phyloP scores from a whole-genome alignment of 2,888 invertebrate species.

The Harmothoe impar region DNA sequence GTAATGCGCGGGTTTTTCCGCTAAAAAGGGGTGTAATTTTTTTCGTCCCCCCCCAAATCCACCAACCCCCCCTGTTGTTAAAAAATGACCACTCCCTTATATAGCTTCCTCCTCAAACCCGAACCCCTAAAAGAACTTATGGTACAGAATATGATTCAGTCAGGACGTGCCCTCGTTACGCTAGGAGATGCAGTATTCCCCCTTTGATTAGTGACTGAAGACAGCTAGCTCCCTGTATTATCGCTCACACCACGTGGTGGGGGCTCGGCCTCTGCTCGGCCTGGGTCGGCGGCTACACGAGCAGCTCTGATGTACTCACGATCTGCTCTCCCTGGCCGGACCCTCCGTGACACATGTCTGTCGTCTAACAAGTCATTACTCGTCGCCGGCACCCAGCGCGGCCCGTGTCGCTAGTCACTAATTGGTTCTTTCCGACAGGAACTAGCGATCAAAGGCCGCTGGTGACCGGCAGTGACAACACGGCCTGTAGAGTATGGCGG shows the following conservation, averaged over 20 bases:
- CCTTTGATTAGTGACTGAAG: neutral
- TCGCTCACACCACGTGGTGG: conserved; percentile 44
- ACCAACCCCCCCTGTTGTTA: no score
- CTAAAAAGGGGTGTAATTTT: no score
- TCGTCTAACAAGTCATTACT: conserved; percentile 34
- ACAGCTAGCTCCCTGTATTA: conserved; percentile 18
- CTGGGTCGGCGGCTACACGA: neutral
- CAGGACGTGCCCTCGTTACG: neutral
- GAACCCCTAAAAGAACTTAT: no score
- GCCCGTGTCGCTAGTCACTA: conserved; percentile 21
- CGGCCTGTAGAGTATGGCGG: neutral
- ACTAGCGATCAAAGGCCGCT: neutral
- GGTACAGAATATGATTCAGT: no score
- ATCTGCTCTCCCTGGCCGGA: neutral
- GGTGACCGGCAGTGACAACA: neutral
- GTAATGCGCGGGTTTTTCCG: no score
- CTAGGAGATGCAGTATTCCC: neutral
- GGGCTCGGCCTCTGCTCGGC: neutral
- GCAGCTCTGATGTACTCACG: conserved; percentile 46
- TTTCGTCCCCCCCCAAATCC: no score
- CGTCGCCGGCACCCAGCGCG: neutral
- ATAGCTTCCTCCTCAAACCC: no score
- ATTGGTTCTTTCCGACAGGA: conserved; percentile 53
- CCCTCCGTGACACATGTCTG: conserved; percentile 36
- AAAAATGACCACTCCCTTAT: no score